phyloP scores from a whole-genome alignment of 2,797 vertebrate genomes.

The Eremophila alpestris region DNA sequence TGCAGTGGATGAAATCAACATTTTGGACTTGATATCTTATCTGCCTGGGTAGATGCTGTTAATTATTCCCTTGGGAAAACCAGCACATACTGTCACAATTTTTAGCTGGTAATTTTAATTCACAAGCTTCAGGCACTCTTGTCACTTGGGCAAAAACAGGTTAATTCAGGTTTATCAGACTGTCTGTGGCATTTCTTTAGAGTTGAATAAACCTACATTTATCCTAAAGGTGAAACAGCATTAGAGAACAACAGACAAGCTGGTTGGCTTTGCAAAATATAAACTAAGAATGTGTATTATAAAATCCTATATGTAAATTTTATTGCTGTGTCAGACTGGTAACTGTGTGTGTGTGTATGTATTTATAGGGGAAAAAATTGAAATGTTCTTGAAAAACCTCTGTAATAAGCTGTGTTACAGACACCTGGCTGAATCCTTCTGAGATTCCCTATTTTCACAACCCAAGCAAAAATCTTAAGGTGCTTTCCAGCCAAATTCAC shows the following conservation, averaged over 20 bases:
- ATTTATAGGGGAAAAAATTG: background rate
- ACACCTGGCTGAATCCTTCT: conserved; percentile 31
- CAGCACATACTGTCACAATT: background rate
- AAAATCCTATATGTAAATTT: background rate
- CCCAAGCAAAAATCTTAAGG: background rate
- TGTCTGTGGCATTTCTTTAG: background rate
- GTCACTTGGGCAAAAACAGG: background rate
- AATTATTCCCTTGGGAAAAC: background rate
- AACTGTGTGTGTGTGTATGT: background rate
- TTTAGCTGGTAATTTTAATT: background rate
- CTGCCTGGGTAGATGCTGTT: background rate
- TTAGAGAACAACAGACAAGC: background rate
- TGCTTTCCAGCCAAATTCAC: background rate
- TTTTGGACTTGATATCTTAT: background rate
- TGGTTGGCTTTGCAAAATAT: background rate
- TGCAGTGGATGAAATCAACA: background rate
- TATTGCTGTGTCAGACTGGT: background rate
- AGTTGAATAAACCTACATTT: background rate
- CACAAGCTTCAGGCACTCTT: background rate
- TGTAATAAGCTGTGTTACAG: conserved; percentile 4
- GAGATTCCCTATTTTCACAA: conserved; percentile 35
- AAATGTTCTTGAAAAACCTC: background rate
- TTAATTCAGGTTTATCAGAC: background rate
- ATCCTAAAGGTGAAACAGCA: background rate
- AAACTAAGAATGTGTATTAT: background rate